Evolutionary conservation across 2,888 invertebrate genomes (phyloP), one percentile per base, ranked within the genome.

Genomic region (Bombyx huttoni): DNA sequence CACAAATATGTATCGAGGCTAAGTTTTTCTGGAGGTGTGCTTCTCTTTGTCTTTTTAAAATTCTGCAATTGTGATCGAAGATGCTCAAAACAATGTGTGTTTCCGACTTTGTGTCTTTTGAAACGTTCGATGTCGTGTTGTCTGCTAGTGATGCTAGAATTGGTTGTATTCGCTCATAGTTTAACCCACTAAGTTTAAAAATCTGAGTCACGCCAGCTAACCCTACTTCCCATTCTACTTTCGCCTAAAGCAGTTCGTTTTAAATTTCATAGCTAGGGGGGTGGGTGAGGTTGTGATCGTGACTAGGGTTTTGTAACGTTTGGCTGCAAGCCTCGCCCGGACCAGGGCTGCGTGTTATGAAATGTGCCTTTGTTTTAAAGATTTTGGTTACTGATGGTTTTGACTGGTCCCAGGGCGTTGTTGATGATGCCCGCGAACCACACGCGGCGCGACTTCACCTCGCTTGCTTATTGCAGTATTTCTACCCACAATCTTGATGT

Each of bases 321-420:
- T 24, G 3, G 24, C 24, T 24, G 49, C 47, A 46, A 47, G 47
- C 35, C 34, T 46, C 49, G 46, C 50, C 48, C 40, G 47, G 51
- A 45, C 47, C 53, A 47, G 47, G 10, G 34, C 10, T 48, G 54
- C 52, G 53, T 60, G 62, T 58, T 58, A 56, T 63, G 59, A 51
- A 53, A 58, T 62, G 64, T 67, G 64, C 64, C 64, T 67, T 65
- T 64, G 49, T 58, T 61, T 40, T 5, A 24, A 24, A 3, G 24
- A 24, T 24, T 24, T 24, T 24, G 24, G 24, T 24, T 24, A 24
- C 24, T 24, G 24, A 24, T 0, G 0, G 24, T 24, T 24, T 24
- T 24, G 24, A 24, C 24, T 24, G 24, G 24, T 24, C 24, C 24
- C 5, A 3, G 24, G 24, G 24, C 24, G 2, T 5, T 24, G 24